A percentile compares a stretch with the other conserved stretches of the same genome.
These are phyloP conservation scores for Solen grandis DNA, from an alignment of 1,140 invertebrate genomes.

Conservation along the genomic window DNA sequence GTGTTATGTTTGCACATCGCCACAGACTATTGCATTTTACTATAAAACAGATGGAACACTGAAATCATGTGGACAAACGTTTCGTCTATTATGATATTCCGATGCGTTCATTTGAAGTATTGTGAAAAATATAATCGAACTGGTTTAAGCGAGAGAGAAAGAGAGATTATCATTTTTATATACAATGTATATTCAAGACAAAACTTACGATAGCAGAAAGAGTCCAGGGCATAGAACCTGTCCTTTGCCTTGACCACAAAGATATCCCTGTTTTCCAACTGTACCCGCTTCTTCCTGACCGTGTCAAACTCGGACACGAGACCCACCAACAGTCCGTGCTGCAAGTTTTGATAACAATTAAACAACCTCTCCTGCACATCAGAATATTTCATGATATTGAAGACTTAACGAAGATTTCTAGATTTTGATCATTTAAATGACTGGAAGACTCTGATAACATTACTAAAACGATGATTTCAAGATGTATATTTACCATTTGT, in stretches of 20 bases:
- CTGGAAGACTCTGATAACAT: no score
- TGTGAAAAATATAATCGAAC: not conserved
- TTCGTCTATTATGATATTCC: no score
- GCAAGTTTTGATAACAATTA: conserved; percentile 20
- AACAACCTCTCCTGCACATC: no score
- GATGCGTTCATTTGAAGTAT: not conserved
- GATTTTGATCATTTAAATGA: no score
- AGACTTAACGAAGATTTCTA: no score
- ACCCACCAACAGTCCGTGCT: conserved; percentile 60
- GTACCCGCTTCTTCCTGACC: conserved; percentile 56
- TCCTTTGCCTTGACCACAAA: conserved; percentile 55
- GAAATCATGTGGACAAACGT: no score
- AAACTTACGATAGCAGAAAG: conserved; percentile 69
- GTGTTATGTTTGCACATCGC: no score
- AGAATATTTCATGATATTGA: no score
- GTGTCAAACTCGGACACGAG: conserved; percentile 45
- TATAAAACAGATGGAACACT: no score
- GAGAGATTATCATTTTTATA: not conserved
- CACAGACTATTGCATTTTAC: no score
- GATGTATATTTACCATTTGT: no score
- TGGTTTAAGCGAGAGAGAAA: not conserved
- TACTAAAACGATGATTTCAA: no score
- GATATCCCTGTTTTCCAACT: conserved; percentile 57
- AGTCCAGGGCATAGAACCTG: conserved; percentile 64
- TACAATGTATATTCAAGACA: not conserved